Base-by-base conservation (phyloP, 2,888 invertebrate species). In the Nymphalis c-album region DNA sequence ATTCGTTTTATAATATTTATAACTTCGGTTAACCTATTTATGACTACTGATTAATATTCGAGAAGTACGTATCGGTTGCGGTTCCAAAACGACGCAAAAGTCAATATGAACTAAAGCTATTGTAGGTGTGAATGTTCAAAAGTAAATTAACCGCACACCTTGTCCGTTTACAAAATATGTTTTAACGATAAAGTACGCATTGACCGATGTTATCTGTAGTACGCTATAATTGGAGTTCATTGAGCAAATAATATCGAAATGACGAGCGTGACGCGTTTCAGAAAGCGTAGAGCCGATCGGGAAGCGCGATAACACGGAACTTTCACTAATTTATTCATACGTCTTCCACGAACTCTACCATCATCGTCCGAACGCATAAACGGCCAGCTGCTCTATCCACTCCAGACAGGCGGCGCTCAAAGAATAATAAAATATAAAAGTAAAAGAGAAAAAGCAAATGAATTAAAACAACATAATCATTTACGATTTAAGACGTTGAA, bases 381-480 rank as follows among this genome's bases (percentile, higher is more conserved):
- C 78, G 79, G 75, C 80, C 78, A 80, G 81, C 80, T 79, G 81
- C 78, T 75, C 76, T 77, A 83, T 82, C 85, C 88, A 86, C 90
- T 88, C 79, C 88, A 85, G 90, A 82, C 91, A 90, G 90, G 91
- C 91, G 91, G 91, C 89, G 79, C 81, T 87, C 84, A 85, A 86
- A 86, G 81, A 85, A 85, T 81, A 83, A 85, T 80, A 77, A 85
- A 88, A 86, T 82, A 82, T 57, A 87, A 87, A 88, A 84, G 81
- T 80, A 86, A 57, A 80, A 83, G 77, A 85, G 79, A 83, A 85
- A 85, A 90, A 90, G 90, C 90, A 87, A 91, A 90, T 87, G 88
- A 91, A 91, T 91, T 90, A 91, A 91, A 91, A 90, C 87, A 91
- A 91, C 90, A 90, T 90, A 90, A 91, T 91, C 86, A 88, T 90